Percentiles rank a stretch among this genome's conserved stretches.
These are phyloP conservation scores for Sebastes diaconus DNA, from an alignment of 2,797 vertebrate genomes.

Conservation along the genomic window DNA sequence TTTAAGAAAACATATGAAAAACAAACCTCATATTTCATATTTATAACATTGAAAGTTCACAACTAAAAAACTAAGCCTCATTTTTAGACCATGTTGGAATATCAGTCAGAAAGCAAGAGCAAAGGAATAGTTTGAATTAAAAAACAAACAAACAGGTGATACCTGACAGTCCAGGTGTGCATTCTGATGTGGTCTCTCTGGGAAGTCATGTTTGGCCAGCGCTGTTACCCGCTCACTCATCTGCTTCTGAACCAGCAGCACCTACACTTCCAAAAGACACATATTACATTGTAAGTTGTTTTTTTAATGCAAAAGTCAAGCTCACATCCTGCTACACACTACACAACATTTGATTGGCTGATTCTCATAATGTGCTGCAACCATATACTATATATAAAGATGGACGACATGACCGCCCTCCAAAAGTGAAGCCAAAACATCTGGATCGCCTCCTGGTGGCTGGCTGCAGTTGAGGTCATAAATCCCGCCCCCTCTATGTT, in stretches of 20 bases:
- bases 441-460: accelerated
- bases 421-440: no score
- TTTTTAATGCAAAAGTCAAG: not conserved
- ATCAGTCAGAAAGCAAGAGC: not conserved
- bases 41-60: not conserved
- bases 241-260: slow-evolving; percentile 94
- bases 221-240: slow-evolving; percentile 93
- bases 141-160: not conserved
- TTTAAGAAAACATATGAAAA: not conserved
- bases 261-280: slow-evolving; percentile 62
- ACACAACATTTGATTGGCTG: not conserved
- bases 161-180: slow-evolving; percentile 91
- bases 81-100: not conserved
- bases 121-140: not conserved
- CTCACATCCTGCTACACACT: not conserved
- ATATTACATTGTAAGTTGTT: not conserved
- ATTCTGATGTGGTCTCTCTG: slow-evolving; percentile 92
- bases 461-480: no score
- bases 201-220: slow-evolving; percentile 89
- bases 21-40: not conserved
- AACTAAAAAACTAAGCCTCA: not conserved
- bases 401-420: no score
- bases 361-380: not conserved
- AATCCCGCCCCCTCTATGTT: no score
- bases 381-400: no score